phyloP scores from a whole-genome alignment of 2,888 invertebrate species.

The Hirtodrosophila histrioides region DNA sequence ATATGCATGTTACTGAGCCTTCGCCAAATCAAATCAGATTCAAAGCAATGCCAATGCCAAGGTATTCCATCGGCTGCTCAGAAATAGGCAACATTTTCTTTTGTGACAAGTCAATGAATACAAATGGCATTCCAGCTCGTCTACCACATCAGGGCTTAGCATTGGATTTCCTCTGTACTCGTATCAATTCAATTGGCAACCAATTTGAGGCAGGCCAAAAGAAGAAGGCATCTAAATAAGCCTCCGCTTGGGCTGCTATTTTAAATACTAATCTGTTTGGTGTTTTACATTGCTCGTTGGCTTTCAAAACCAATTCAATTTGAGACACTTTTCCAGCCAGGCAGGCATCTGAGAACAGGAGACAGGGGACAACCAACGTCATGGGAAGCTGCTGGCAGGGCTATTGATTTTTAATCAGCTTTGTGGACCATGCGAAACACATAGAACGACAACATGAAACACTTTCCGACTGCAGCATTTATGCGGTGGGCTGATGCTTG shows the following conservation, averaged over 20 bases:
- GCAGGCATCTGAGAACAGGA: constrained; percentile 6
- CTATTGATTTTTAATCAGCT: constrained; percentile 78
- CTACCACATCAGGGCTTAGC: constrained; percentile 6
- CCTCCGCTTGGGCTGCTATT: constrained; percentile 50
- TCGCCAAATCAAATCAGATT: too few species aligned
- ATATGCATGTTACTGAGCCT: not conserved
- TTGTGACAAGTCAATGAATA: constrained; percentile 35
- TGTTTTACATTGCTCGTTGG: constrained; percentile 46
- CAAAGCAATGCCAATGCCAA: not conserved
- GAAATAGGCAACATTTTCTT: constrained; percentile 53
- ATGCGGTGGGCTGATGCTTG: constrained; percentile 9
- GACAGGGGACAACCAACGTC: not conserved
- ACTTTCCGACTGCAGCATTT: constrained; percentile 69
- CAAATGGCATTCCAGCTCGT: constrained; percentile 45
- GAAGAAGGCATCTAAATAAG: constrained; percentile 1
- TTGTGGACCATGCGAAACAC: constrained; percentile 30
- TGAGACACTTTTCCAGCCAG: constrained; percentile 34
- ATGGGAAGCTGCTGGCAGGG: constrained; percentile 19
- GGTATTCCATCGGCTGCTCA: constrained; percentile 12
- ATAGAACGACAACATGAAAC: constrained; percentile 68
- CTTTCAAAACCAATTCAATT: constrained; percentile 49
- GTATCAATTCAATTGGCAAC: constrained; percentile 9
- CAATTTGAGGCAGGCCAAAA: constrained; percentile 11
- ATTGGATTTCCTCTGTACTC: not conserved
- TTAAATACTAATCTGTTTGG: constrained; percentile 68